Percentiles rank a stretch among this genome's conserved stretches.
These are phyloP conservation scores for Ochropacha duplaris DNA, from an alignment of 2,888 invertebrate species.

Conservation along the genomic window DNA sequence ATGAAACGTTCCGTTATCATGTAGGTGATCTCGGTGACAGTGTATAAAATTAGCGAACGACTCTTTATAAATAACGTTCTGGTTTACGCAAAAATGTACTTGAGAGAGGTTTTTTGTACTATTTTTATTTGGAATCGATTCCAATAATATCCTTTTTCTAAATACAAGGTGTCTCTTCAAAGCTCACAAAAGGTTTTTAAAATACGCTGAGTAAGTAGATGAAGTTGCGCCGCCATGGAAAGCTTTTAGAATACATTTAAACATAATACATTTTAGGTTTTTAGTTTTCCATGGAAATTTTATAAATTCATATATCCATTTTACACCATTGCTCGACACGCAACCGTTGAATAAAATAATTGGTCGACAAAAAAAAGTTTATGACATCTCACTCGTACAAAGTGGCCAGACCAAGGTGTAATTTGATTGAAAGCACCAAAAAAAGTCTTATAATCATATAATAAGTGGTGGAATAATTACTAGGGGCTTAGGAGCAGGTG, in stretches of 20 bases:
- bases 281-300: not conserved
- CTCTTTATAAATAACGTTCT: slow-evolving; percentile 25
- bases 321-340: slow-evolving; percentile 63
- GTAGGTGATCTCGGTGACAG: slow-evolving; percentile 68
- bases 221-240: slow-evolving; percentile 2
- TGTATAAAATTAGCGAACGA: slow-evolving; percentile 50
- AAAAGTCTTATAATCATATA: slow-evolving; percentile 80
- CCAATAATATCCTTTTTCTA: slow-evolving; percentile 32
- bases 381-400: slow-evolving; percentile 80
- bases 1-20: slow-evolving; percentile 60
- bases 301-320: slow-evolving; percentile 47
- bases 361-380: slow-evolving; percentile 65
- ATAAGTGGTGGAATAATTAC: slow-evolving; percentile 82
- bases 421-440: slow-evolving; percentile 83
- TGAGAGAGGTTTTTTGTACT: slow-evolving; percentile 12
- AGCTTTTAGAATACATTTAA: not conserved
- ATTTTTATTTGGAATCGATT: slow-evolving; percentile 17
- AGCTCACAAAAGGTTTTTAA: slow-evolving; percentile 33
- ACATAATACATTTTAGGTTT: too few relatives aligned
- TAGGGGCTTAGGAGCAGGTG: slow-evolving; percentile 78
- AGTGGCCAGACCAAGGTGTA: slow-evolving; percentile 78
- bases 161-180: slow-evolving; percentile 29
- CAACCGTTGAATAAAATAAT: slow-evolving; percentile 52
- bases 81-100: slow-evolving; percentile 20
- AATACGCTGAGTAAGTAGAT: slow-evolving; percentile 13